These are phyloP conservation scores for Eurytoma adleriae DNA, from an alignment of 2,888 invertebrate genomes.

Conservation along the genomic window DNA sequence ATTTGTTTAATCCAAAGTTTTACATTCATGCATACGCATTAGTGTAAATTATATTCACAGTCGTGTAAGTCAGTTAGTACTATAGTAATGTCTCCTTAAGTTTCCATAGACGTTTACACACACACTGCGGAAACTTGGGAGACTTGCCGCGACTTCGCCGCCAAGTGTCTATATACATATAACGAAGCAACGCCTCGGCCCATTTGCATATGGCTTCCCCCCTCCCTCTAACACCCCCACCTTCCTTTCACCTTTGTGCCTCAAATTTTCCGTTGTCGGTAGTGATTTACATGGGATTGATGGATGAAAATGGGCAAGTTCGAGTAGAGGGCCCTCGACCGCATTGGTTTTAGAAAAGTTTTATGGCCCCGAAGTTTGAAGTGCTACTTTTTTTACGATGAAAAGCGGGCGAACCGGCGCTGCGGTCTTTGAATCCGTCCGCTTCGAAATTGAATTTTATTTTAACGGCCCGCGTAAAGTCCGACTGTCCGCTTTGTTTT, in stretches of 20 bases:
- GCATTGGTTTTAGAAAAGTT: conserved; percentile 44
- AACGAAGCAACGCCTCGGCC: not conserved
- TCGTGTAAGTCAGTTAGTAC: not conserved
- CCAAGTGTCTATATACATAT: conserved; percentile 7
- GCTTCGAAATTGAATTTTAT: conserved; percentile 33
- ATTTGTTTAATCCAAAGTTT: not conserved
- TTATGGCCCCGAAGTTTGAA: conserved; percentile 41
- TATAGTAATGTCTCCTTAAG: conserved; percentile 21
- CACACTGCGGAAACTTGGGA: conserved; percentile 10
- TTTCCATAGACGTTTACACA: conserved; percentile 23
- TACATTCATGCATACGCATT: not conserved
- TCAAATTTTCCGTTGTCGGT: conserved; percentile 32
- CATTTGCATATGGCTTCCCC: conserved; percentile 31
- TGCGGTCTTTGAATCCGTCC: conserved; percentile 1
- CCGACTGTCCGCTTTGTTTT: conserved; percentile 37
- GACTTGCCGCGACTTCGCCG: not conserved
- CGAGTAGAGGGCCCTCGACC: not conserved
- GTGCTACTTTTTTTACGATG: conserved; percentile 38
- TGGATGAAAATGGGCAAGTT: conserved; percentile 52
- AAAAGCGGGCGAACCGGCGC: not conserved
- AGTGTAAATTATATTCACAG: not conserved
- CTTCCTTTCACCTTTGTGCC: not conserved
- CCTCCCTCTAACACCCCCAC: not conserved
- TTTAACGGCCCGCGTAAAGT: conserved; percentile 26
- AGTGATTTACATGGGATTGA: conserved; percentile 47